Base-by-base conservation (phyloP, 2,113 vertebrate species). In the Grammomys dolichurus region DNA sequence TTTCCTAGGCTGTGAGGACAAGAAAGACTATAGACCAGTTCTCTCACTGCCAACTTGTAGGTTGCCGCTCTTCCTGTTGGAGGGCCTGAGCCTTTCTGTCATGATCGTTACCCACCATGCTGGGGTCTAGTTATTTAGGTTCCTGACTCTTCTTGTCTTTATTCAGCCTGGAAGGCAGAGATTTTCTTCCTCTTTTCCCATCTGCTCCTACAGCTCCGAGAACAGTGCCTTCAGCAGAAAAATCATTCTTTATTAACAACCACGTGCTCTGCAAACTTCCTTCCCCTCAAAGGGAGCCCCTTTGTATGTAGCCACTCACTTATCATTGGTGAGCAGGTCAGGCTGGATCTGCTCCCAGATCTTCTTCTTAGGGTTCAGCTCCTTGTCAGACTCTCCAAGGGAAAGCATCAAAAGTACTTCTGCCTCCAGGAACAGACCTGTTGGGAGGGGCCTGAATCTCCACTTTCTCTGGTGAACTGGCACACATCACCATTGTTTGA, bases 361-460 rank as follows among this genome's bases (percentile, higher is more conserved):
- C 98, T 99, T 99, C 98, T 99, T 99, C 98, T 99, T 99, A 81
- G 99, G 99, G 98, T 99, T 99, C 95, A 99, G 98, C 95, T 99
- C 99, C 97, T 99, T 99, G 97, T 99, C 99, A 20, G 99, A 99
- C 77, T 99, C 99, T 98, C 99, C 99, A 98, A 56, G 99, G 98
- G 97, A 99, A 99, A 85, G 98, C 98, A 97, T 99, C 99, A 97
- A 99, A 99, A 96, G 98, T 98, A 97, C 99, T 51, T 51, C 99
- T 99, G 86, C 99, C 99, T 28, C 99, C 99, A 87, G 99, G 99
- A 94, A 98, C 97, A 2, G 99, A 98, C 43, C 99, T 99, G 0
- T 91, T 84, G 4, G 99, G 99, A 91, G 99, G 99, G 92, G 99
- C 98, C 92, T 91, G 97, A 98, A 99, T 99, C 98, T 99, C 99